phyloP scores from a whole-genome alignment of 64 coral and sea anemone species.

The Porites lutea region DNA sequence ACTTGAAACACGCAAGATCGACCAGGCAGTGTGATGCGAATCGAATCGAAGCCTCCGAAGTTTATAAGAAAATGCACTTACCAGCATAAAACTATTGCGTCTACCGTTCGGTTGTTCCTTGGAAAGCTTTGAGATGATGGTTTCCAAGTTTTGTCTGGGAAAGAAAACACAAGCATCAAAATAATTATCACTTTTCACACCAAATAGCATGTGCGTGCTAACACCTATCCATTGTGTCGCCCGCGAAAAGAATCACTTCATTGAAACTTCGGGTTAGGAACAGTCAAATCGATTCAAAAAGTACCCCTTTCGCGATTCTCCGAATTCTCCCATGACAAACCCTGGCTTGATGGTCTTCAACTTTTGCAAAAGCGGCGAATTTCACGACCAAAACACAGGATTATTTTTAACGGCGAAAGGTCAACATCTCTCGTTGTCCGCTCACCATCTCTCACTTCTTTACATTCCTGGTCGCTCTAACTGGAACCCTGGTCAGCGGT shows the following conservation, averaged over 20 bases:
- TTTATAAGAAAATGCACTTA: constrained; percentile 39
- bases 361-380: background rate
- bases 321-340: constrained; percentile 65
- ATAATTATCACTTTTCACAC: constrained; percentile 41
- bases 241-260: constrained; percentile 42
- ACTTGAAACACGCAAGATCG: constrained; percentile 51
- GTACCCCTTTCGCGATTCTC: constrained; percentile 71
- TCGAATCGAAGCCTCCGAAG: constrained; percentile 43
- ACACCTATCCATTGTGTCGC: constrained; percentile 53
- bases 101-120: constrained; percentile 67
- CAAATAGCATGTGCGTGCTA: constrained; percentile 42
- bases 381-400: constrained; percentile 44
- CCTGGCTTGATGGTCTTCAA: constrained; percentile 40
- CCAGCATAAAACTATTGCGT: constrained; percentile 69
- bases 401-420: constrained; percentile 73
- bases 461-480: constrained; percentile 81
- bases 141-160: constrained; percentile 71
- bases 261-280: background rate
- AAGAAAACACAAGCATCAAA: constrained; percentile 14
- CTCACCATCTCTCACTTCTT: constrained; percentile 47
- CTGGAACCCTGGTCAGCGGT: constrained; percentile 84
- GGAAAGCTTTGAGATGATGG: constrained; percentile 80
- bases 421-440: constrained; percentile 65
- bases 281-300: background rate
- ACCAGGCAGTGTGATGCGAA: constrained; percentile 57